Evolutionary conservation across 2,888 invertebrate species (phyloP).

Genomic region (Diadegma fenestrale): DNA sequence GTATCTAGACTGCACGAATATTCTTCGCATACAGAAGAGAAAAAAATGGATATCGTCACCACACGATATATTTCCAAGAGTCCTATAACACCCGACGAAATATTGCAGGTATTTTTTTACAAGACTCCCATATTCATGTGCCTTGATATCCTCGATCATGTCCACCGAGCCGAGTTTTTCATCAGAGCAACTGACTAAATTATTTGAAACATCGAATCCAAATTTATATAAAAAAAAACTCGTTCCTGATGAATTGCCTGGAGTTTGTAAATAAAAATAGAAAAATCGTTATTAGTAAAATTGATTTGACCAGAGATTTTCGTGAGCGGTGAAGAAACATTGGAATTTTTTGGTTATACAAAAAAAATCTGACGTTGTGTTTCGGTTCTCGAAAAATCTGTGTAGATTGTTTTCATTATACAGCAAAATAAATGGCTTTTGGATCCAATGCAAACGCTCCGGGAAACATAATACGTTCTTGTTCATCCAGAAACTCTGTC

Average conservation of each 20-base stretch:
- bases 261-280: no score
- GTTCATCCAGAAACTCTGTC: slow-evolving; percentile 29
- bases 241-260: no score
- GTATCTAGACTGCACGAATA: background rate
- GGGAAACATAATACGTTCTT: slow-evolving; percentile 61
- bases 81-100: slow-evolving; percentile 18
- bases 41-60: slow-evolving; percentile 21
- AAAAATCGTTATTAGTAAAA: no score
- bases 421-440: slow-evolving; percentile 35
- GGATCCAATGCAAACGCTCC: slow-evolving; percentile 64
- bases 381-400: background rate
- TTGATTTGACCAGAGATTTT: no score
- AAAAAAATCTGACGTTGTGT: background rate
- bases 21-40: background rate
- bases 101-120: slow-evolving; percentile 26
- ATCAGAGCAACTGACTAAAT: slow-evolving; percentile 19
- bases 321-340: no score
- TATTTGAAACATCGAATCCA: background rate
- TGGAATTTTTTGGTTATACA: background rate
- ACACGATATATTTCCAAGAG: slow-evolving; percentile 21
- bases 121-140: background rate
- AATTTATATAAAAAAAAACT: background rate
- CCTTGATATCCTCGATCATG: slow-evolving; percentile 31
- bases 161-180: slow-evolving; percentile 31
- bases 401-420: no score